Conservation (phyloP, 2,888 invertebrate species). For the Ommatoiulus sabulosus region DNA sequence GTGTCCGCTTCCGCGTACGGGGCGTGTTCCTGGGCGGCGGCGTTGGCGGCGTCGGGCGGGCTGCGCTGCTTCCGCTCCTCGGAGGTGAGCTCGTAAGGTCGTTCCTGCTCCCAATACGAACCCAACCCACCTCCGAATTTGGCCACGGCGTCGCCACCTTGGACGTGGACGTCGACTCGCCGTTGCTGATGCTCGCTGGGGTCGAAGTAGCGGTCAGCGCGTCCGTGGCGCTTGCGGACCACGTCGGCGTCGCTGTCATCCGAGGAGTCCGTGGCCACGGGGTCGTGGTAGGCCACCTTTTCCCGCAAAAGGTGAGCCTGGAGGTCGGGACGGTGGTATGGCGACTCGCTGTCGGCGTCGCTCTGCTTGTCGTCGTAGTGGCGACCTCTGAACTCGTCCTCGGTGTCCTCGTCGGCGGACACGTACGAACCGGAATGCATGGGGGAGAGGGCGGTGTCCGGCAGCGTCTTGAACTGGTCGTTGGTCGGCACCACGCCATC, state of each 20-base stretch:
- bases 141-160: constrained; percentile 1
- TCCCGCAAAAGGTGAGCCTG: constrained; percentile 24
- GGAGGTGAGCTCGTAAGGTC: not conserved
- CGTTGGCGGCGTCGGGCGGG: not conserved
- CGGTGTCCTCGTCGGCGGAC: constrained; percentile 57
- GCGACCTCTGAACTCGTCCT: constrained; percentile 50
- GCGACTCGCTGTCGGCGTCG: constrained; percentile 55
- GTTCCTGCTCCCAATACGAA: constrained; percentile 47
- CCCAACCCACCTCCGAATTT: constrained; percentile 47
- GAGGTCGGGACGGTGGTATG: constrained; percentile 53
- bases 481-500: not conserved
- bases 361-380: constrained; percentile 54
- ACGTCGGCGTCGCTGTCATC: constrained; percentile 57
- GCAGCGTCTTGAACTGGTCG: constrained; percentile 47
- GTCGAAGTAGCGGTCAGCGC: constrained; percentile 43
- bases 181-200: constrained; percentile 56
- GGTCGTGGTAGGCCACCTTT: constrained; percentile 48
- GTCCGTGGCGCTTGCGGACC: not conserved
- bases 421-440: constrained; percentile 58
- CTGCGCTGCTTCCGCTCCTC: constrained; percentile 54
- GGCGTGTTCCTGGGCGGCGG: constrained; percentile 58
- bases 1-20: constrained; percentile 56
- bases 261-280: constrained; percentile 45
- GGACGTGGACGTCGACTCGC: constrained; percentile 42
- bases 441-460: constrained; percentile 54